Evolutionary conservation across 2,113 vertebrate species (phyloP).

Genomic region (Sorex fumeus): DNA sequence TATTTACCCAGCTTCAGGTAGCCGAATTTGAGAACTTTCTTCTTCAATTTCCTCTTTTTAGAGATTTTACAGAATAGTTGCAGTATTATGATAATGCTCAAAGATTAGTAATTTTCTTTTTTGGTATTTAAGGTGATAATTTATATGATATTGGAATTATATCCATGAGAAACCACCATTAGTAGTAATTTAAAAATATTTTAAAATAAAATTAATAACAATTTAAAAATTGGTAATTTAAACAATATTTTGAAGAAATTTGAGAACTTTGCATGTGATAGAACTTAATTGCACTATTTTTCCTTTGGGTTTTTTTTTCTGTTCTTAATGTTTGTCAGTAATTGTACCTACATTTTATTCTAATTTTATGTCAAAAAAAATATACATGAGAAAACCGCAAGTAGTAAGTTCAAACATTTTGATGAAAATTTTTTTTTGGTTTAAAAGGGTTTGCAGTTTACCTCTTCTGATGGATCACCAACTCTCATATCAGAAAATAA

Average conservation of each 20-base stretch:
- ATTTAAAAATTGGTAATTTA: too few species aligned
- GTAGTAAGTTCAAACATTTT: slow-evolving; percentile 64
- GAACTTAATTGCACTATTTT: slow-evolving; percentile 58
- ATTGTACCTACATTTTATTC: slow-evolving; percentile 5
- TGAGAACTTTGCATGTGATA: slow-evolving; percentile 16
- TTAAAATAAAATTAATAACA: too few species aligned
- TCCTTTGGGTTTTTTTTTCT: slow-evolving; percentile 51
- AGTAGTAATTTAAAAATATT: neutral
- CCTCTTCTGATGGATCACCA: slow-evolving; percentile 86
- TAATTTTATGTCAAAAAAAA: slow-evolving; percentile 44
- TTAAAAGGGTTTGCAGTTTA: slow-evolving; percentile 89
- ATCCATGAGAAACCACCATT: too few species aligned
- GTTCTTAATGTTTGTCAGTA: slow-evolving; percentile 62
- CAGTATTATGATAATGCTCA: slow-evolving; percentile 61
- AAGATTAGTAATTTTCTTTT: slow-evolving; percentile 57
- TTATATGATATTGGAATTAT: too few species aligned
- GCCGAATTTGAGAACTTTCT: slow-evolving; percentile 15
- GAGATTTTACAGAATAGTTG: slow-evolving; percentile 46
- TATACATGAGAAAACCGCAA: slow-evolving; percentile 34
- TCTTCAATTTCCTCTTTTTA: slow-evolving; percentile 3
- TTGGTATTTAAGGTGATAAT: slow-evolving; percentile 55
- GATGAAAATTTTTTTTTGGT: slow-evolving; percentile 81
- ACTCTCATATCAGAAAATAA: slow-evolving; percentile 85
- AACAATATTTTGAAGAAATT: slow-evolving; percentile 58
- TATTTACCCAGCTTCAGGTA: slow-evolving; percentile 93